Conservation (phyloP, 2,888 invertebrate species). For the Leucozona laternaria region DNA sequence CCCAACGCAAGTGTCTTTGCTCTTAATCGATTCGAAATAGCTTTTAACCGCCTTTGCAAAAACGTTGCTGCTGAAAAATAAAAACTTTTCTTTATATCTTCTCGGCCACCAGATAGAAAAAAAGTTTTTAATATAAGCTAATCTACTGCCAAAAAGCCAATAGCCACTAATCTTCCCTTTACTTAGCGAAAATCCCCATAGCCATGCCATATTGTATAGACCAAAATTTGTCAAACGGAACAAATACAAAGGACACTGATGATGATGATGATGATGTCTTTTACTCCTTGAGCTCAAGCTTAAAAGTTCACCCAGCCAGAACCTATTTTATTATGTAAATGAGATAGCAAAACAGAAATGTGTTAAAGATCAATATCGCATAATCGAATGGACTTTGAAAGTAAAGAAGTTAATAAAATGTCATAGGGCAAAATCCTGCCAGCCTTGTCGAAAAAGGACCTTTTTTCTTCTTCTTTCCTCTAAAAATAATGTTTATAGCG, state of each 20-base stretch:
- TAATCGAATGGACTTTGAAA: constrained; percentile 17
- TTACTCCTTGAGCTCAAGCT: background rate
- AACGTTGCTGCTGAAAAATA: no score
- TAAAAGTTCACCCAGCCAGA: background rate
- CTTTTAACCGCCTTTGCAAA: no score
- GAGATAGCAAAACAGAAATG: constrained; percentile 1
- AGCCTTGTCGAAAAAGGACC: background rate
- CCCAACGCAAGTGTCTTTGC: no score
- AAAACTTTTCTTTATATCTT: background rate
- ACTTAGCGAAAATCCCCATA: background rate
- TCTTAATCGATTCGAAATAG: no score
- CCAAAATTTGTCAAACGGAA: background rate
- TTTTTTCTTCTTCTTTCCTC: background rate
- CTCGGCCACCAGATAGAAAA: background rate
- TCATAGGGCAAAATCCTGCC: background rate
- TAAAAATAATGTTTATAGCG: background rate
- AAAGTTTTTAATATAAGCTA: background rate
- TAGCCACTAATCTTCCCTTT: background rate
- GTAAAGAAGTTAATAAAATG: constrained; percentile 1
- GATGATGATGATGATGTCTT: no score
- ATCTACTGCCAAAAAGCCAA: background rate
- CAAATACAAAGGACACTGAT: background rate
- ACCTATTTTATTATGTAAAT: constrained; percentile 10
- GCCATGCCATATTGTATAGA: background rate
- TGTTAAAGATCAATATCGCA: constrained; percentile 16